Conservation (phyloP, 2,888 invertebrate genomes). For the Molanna angustata region DNA sequence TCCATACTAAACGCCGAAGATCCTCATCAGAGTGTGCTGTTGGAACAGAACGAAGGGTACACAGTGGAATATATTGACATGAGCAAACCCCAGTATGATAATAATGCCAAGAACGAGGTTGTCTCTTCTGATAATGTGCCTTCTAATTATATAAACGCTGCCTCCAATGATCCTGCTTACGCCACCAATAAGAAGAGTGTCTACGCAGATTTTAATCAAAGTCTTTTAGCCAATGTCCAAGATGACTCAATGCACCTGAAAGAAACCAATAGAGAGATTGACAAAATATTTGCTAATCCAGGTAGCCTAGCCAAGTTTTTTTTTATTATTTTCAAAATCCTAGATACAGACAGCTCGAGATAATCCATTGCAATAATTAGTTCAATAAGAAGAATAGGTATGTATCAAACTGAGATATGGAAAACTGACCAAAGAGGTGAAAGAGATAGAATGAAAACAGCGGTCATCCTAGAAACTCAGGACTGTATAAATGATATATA, state of each 20-base stretch:
- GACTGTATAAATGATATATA: no score
- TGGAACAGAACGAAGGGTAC: constrained; percentile 24
- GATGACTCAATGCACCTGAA: constrained; percentile 65
- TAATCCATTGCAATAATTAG: no score
- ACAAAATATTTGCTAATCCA: constrained; percentile 59
- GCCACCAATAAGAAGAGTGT: constrained; percentile 35
- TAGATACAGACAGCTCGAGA: no score
- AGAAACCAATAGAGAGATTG: constrained; percentile 64
- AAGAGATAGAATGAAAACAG: no score
- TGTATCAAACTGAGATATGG: no score
- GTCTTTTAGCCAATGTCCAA: constrained; percentile 52
- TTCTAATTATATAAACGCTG: constrained; percentile 23
- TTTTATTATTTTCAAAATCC: no score
- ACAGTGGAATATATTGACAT: constrained; percentile 23
- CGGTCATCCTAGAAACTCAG: no score
- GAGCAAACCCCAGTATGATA: constrained; percentile 15
- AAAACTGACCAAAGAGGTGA: no score
- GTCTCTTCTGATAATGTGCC: constrained; percentile 11
- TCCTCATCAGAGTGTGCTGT: constrained; percentile 20
- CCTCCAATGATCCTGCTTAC: constrained; percentile 41
- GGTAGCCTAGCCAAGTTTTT: no score
- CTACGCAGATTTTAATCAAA: constrained; percentile 52
- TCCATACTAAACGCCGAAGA: constrained; percentile 28
- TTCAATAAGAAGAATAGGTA: no score
- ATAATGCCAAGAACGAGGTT: constrained; percentile 5